phyloP scores from a whole-genome alignment of 2,797 vertebrate genomes.

The Chiroxiphia lanceolata region DNA sequence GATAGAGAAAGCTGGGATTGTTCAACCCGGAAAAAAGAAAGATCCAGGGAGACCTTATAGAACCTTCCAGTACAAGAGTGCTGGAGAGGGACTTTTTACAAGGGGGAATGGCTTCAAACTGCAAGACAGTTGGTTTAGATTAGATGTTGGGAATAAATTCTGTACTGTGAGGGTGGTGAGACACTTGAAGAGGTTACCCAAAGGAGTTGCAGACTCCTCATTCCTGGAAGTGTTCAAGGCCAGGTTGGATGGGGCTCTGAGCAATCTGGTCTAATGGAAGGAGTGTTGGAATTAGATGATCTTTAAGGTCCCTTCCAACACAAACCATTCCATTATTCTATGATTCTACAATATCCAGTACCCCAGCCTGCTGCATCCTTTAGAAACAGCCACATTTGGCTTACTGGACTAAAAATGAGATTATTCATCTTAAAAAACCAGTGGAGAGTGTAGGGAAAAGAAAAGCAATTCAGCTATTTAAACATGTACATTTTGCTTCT shows the following conservation, averaged over 20 bases:
- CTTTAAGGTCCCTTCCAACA: not conserved
- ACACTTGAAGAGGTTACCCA: not conserved
- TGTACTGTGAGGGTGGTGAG: not conserved
- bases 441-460: no score
- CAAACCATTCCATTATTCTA: not conserved
- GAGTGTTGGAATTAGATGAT: not conserved
- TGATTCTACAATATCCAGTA: not conserved
- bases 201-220: not conserved
- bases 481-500: not conserved
- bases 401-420: not conserved
- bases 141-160: not conserved
- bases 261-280: not conserved
- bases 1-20: not conserved
- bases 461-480: not conserved
- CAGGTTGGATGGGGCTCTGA: not conserved
- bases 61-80: not conserved
- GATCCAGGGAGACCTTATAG: not conserved
- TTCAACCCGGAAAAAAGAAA: not conserved
- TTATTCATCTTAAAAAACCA: not conserved
- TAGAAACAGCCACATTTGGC: not conserved
- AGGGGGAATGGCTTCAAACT: not conserved
- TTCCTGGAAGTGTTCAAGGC: not conserved
- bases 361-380: not conserved
- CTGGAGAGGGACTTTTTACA: not conserved
- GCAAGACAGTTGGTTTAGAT: not conserved